Evolutionary conservation across 2,797 vertebrate species (phyloP).

Genomic region (Dicrostonyx torquatus): DNA sequence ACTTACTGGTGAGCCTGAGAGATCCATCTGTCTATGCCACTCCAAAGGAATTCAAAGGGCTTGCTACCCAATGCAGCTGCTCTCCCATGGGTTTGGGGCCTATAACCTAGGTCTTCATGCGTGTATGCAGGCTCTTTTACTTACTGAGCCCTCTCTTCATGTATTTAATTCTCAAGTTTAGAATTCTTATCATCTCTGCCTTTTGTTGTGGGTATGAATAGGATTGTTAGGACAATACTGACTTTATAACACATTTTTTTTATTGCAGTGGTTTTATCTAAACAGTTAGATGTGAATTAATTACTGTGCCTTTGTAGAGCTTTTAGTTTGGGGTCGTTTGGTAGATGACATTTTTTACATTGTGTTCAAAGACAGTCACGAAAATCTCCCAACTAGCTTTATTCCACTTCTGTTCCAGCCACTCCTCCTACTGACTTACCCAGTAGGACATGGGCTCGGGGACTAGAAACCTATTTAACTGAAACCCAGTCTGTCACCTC

Average conservation of each 20-base stretch:
- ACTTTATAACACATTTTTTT: neutral
- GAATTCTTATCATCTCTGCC: neutral
- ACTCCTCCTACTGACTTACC: neutral
- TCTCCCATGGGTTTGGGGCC: neutral
- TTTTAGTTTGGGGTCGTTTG: neutral
- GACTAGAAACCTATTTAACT: neutral
- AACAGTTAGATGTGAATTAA: neutral
- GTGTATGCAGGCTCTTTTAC: neutral
- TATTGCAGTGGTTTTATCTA: constrained; percentile 12
- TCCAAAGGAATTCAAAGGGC: neutral
- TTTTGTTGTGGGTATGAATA: neutral
- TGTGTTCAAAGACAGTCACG: neutral
- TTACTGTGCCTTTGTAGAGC: neutral
- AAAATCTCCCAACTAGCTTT: neutral
- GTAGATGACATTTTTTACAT: neutral
- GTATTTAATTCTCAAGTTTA: constrained; percentile 3
- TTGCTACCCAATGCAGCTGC: neutral
- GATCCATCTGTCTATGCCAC: too few relatives aligned
- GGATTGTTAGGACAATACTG: neutral
- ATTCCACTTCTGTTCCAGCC: too few relatives aligned
- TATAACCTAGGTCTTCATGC: neutral
- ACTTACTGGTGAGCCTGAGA: neutral
- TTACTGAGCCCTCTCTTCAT: neutral
- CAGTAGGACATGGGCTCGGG: neutral
- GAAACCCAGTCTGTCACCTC: neutral